These are phyloP conservation scores for Thumatha senex DNA, from an alignment of 2,888 invertebrate species.

Conservation along the genomic window DNA sequence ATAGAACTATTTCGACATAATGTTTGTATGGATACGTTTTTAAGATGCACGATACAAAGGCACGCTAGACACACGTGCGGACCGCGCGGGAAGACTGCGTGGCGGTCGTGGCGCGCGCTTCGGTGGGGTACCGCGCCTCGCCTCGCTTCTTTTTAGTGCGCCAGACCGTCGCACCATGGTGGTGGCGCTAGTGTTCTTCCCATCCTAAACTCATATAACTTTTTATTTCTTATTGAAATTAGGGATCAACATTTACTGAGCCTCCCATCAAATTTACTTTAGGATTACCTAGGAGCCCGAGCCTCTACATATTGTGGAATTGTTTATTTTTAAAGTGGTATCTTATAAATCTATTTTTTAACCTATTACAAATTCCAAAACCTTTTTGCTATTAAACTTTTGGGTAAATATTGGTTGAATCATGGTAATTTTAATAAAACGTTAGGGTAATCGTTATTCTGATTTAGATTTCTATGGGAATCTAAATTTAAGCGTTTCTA, in stretches of 20 bases:
- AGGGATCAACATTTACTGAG: constrained; percentile 12
- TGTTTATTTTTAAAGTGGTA: too few relatives aligned
- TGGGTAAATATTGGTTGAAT: too few relatives aligned
- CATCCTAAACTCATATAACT: constrained; percentile 24
- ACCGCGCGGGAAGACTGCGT: constrained; percentile 83
- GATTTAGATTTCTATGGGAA: too few relatives aligned
- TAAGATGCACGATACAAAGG: constrained; percentile 52
- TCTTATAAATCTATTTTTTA: too few relatives aligned
- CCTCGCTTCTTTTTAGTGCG: constrained; percentile 48
- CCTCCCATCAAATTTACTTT: constrained; percentile 3
- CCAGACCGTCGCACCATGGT: constrained; percentile 49
- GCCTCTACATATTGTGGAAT: neutral
- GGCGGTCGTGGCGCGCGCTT: constrained; percentile 69
- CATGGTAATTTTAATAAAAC: too few relatives aligned
- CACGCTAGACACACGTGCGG: constrained; percentile 79
- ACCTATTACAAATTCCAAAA: too few relatives aligned
- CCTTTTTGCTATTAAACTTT: too few relatives aligned
- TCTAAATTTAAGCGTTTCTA: too few relatives aligned
- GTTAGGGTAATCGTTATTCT: too few relatives aligned
- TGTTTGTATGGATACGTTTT: constrained; percentile 62
- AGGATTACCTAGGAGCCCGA: neutral
- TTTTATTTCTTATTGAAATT: constrained; percentile 20
- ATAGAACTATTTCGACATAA: constrained; percentile 44
- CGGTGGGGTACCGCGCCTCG: constrained; percentile 59
- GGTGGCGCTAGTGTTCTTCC: constrained; percentile 55